Evolutionary conservation across 2,113 vertebrate species (phyloP).

Genomic region (Cyphomyrus plagiostoma): DNA sequence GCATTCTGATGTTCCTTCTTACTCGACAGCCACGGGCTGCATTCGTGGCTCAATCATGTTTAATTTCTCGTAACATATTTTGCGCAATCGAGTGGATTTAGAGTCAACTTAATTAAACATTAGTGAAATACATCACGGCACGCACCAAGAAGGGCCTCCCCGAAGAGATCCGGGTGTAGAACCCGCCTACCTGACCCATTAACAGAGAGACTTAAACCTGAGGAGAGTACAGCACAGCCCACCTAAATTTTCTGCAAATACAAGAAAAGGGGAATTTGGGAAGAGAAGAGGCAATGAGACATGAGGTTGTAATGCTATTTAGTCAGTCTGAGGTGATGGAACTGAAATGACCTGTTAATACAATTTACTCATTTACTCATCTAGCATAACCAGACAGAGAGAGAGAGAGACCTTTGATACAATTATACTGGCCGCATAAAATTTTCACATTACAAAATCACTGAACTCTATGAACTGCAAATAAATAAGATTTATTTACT

Average conservation of each 20-base stretch:
- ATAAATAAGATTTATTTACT: neutral
- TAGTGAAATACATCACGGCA: neutral
- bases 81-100: neutral
- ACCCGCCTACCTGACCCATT: neutral
- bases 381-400: neutral
- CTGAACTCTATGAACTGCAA: neutral
- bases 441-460: neutral
- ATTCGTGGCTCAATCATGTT: neutral
- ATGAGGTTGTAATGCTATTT: neutral
- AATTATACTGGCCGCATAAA: neutral
- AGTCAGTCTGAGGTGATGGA: neutral
- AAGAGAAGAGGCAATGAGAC: neutral
- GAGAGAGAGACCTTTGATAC: neutral
- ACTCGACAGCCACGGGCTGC: too few relatives aligned
- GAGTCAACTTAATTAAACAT: neutral
- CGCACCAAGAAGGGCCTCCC: neutral
- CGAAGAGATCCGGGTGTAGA: neutral
- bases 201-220: neutral
- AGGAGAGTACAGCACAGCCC: neutral
- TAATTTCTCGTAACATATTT: neutral
- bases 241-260: neutral
- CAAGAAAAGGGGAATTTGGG: neutral
- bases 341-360: neutral
- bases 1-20: neutral
- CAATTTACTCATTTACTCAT: conserved; percentile 7